Conservation (phyloP, 2,113 vertebrate species). For the Lycaon pictus region DNA sequence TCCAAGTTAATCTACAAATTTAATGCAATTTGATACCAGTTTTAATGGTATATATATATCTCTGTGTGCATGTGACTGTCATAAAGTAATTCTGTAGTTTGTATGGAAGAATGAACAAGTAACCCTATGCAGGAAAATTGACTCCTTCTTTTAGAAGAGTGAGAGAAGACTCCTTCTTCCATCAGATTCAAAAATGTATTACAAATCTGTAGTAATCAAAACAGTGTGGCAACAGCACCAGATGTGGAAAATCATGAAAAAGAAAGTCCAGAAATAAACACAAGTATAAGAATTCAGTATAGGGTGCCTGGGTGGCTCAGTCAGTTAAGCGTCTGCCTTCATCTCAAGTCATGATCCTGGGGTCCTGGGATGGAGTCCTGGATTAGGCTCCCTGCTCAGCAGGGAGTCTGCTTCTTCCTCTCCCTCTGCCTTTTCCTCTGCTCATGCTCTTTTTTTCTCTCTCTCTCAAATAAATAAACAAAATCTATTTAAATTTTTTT, state of each 20-base stretch:
- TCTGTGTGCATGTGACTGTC: background rate
- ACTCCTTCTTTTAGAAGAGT: background rate
- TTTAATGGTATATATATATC: background rate
- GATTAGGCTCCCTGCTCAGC: background rate
- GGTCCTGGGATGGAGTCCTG: background rate
- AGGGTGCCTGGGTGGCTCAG: background rate
- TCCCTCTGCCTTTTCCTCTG: background rate
- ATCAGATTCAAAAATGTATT: slow-evolving; percentile 23
- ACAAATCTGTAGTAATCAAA: background rate
- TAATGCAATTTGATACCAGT: background rate
- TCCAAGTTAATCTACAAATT: background rate
- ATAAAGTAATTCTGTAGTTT: background rate
- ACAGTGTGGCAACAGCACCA: background rate
- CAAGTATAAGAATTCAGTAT: background rate
- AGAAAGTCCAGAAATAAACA: background rate
- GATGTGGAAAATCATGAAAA: background rate
- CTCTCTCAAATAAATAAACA: background rate
- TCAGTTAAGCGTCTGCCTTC: background rate
- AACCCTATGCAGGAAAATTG: background rate
- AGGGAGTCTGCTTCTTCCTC: background rate
- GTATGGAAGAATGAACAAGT: background rate
- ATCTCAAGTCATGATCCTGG: background rate
- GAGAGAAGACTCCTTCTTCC: background rate
- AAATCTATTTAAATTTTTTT: background rate
- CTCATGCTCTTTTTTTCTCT: background rate